phyloP scores from a whole-genome alignment of 2,113 vertebrate genomes.

The Chunga burmeisteri region DNA sequence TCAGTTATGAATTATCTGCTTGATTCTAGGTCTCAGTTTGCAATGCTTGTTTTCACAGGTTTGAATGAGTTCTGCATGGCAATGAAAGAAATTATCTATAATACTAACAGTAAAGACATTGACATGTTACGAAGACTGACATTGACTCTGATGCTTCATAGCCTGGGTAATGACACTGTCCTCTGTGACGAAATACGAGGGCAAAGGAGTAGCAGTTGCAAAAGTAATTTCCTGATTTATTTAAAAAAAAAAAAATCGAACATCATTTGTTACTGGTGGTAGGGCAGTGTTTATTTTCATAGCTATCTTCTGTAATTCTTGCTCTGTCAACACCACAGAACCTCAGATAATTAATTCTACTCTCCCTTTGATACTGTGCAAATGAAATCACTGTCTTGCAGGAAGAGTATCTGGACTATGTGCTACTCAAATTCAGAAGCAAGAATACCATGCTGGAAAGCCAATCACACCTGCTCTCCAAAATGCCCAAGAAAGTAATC shows the following conservation, averaged over 20 bases:
- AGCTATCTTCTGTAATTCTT: neutral
- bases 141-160: constrained; percentile 45
- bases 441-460: constrained; percentile 22
- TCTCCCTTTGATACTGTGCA: neutral
- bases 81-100: constrained; percentile 34
- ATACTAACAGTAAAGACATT: neutral
- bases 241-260: neutral
- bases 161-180: constrained; percentile 56
- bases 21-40: neutral
- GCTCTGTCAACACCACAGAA: neutral
- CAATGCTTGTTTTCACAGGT: neutral
- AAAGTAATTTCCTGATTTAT: constrained; percentile 30
- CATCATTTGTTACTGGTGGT: neutral
- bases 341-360: neutral
- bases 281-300: neutral
- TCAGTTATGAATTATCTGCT: neutral
- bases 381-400: neutral
- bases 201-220: neutral
- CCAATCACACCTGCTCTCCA: constrained; percentile 24
- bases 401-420: constrained; percentile 13
- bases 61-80: constrained; percentile 40
- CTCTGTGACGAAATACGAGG: neutral
- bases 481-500: neutral
- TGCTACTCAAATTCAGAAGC: constrained; percentile 30
- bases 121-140: constrained; percentile 66